phyloP scores from a whole-genome alignment of 2,888 invertebrate species.

The Choreutis nemorana region DNA sequence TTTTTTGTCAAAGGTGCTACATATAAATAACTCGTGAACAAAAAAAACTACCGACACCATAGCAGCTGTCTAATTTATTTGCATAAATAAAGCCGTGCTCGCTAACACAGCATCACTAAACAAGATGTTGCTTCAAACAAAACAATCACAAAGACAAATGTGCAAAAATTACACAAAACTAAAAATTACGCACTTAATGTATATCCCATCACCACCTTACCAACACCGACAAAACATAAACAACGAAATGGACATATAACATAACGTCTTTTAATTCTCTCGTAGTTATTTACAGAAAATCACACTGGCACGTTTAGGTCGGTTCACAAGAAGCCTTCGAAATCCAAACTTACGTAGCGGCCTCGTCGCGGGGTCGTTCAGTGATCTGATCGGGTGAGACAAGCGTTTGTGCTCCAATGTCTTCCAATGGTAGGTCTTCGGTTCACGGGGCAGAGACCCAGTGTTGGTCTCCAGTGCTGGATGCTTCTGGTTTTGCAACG shows the following conservation, averaged over 20 bases:
- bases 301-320: constrained; percentile 28
- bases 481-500: constrained; percentile 33
- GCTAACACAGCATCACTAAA: too few species aligned
- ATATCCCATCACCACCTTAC: constrained; percentile 17
- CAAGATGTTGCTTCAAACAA: constrained; percentile 2
- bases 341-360: constrained; percentile 48
- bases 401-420: constrained; percentile 53
- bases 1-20: too few species aligned
- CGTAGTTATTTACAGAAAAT: constrained; percentile 29
- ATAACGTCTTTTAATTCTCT: constrained; percentile 3
- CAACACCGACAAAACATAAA: constrained; percentile 13
- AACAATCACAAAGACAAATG: background rate
- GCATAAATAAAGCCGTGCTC: too few species aligned
- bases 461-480: constrained; percentile 27
- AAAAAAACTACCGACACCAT: constrained; percentile 11
- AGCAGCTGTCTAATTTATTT: too few species aligned
- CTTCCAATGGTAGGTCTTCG: constrained; percentile 49
- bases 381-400: constrained; percentile 47
- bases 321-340: constrained; percentile 34
- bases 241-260: constrained; percentile 4
- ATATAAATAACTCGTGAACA: constrained; percentile 1
- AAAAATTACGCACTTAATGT: too few species aligned
- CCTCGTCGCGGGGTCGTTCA: constrained; percentile 39
- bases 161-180: constrained; percentile 18
- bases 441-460: constrained; percentile 37